Percentiles rank a stretch among this genome's conserved stretches.
Evolutionary conservation across 2,113 vertebrate species (phyloP).

Genomic region (Megaceryle maxima): DNA sequence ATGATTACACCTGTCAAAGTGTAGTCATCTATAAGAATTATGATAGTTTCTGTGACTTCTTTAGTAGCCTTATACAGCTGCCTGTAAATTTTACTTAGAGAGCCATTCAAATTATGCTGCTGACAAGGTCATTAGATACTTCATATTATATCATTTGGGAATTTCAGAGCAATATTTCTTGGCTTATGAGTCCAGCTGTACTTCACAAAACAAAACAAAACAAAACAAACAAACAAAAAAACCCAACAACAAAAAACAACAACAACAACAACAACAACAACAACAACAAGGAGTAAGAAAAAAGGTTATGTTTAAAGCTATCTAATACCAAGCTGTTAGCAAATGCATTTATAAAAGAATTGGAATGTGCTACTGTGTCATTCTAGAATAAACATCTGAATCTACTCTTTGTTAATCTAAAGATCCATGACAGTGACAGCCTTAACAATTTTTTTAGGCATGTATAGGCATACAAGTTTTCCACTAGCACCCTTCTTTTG

Average conservation of each 20-base stretch:
- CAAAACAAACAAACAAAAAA: no score
- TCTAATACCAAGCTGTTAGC: background rate
- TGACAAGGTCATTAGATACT: background rate
- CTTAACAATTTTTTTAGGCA: background rate
- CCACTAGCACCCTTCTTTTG: background rate
- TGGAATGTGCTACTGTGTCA: background rate
- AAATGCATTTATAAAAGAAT: background rate
- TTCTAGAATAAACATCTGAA: background rate
- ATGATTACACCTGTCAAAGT: constrained; percentile 19
- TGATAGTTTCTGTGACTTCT: background rate
- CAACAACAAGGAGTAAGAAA: no score
- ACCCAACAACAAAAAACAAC: no score
- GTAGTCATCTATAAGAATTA: background rate
- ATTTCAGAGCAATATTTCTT: background rate
- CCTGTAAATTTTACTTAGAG: background rate
- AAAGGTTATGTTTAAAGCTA: background rate
- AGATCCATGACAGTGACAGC: background rate
- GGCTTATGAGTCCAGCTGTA: background rate
- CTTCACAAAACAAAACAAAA: no score
- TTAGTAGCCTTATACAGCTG: background rate
- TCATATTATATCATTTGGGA: background rate
- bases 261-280: no score
- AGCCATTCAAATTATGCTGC: background rate
- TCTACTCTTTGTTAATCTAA: background rate
- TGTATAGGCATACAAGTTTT: background rate